These are phyloP conservation scores for Flabesymbios commensalis DNA, from an alignment of 2,888 invertebrate genomes.

Conservation along the genomic window DNA sequence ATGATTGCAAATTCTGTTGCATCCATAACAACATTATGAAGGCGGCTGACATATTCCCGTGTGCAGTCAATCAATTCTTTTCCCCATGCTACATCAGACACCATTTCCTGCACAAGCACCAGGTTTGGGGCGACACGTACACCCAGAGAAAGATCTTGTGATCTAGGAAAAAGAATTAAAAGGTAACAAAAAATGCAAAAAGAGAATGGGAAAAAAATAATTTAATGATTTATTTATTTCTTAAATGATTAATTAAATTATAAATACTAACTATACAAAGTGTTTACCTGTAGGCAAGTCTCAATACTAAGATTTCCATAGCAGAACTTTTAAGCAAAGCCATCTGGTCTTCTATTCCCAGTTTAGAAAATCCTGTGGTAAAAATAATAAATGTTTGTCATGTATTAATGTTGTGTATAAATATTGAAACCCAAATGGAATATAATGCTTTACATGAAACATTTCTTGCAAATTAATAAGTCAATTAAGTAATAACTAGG, in stretches of 20 bases:
- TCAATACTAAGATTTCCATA: conserved; percentile 59
- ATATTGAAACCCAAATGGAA: no score
- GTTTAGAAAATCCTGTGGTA: conserved; percentile 50
- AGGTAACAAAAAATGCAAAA: neutral
- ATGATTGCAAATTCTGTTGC: conserved; percentile 56
- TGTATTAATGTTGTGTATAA: neutral
- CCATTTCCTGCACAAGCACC: conserved; percentile 45
- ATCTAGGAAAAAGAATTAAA: conserved; percentile 38
- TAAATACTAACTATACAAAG: no score
- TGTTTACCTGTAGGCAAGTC: conserved; percentile 57
- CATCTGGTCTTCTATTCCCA: conserved; percentile 58
- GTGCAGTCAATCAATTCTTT: conserved; percentile 55
- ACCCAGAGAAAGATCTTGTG: conserved; percentile 46
- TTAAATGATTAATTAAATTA: no score
- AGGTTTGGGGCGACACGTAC: conserved; percentile 56
- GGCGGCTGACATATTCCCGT: conserved; percentile 51
- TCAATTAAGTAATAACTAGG: no score
- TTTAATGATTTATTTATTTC: no score
- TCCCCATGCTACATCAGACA: conserved; percentile 54
- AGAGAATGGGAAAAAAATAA: neutral
- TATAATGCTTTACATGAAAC: no score
- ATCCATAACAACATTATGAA: conserved; percentile 52
- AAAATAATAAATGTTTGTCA: neutral
- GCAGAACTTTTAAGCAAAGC: conserved; percentile 58
- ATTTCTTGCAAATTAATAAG: no score